Evolutionary conservation across 1,140 invertebrate genomes (phyloP).

Genomic region (Neodiprion virginianus): DNA sequence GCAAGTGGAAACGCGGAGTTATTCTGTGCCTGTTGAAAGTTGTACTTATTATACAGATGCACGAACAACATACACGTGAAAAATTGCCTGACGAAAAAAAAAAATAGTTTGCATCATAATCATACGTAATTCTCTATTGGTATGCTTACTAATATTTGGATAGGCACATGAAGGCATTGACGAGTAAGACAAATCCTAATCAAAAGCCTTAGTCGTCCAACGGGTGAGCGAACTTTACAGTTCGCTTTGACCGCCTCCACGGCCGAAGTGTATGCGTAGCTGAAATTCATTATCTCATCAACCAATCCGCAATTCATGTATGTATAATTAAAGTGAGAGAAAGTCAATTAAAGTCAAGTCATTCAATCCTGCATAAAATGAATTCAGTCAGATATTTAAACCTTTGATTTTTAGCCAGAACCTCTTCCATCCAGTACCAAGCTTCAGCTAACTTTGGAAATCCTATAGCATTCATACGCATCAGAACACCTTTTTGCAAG

Average conservation of each 20-base stretch:
- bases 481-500: conserved; percentile 57
- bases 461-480: conserved; percentile 47
- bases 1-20: conserved; percentile 36
- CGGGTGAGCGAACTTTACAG: conserved; percentile 55
- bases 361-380: not conserved
- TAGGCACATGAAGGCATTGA: conserved; percentile 64
- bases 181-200: conserved; percentile 64
- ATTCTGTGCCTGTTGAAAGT: conserved; percentile 38
- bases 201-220: conserved; percentile 64
- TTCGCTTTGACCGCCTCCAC: conserved; percentile 57
- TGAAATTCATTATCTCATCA: conserved; percentile 12
- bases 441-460: conserved; percentile 53
- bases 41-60: conserved; percentile 1
- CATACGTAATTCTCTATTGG: conserved; percentile 4
- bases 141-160: conserved; percentile 62
- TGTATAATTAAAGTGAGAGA: not conserved
- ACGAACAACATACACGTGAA: conserved; percentile 32
- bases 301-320: not conserved
- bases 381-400: conserved; percentile 23
- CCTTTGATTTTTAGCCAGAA: conserved; percentile 49
- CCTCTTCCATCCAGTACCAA: conserved; percentile 62
- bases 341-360: not conserved
- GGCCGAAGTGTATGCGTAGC: conserved; percentile 52
- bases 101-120: conserved; percentile 18
- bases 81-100: conserved; percentile 31